Evolutionary conservation across 2,888 invertebrate species (phyloP).

Genomic region (Myopa testacea): DNA sequence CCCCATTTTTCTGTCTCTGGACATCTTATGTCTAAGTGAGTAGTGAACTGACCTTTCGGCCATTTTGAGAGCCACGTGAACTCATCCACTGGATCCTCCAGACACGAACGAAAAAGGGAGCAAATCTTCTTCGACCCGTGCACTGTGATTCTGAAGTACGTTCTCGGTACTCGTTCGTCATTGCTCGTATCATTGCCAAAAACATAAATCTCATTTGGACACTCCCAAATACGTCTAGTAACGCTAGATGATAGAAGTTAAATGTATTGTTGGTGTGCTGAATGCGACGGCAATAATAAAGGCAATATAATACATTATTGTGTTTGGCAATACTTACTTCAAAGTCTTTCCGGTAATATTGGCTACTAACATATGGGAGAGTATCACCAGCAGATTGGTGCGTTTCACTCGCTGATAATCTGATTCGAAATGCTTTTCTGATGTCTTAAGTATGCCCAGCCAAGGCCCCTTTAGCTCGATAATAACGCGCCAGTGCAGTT

Average conservation of each 20-base stretch:
- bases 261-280: background rate
- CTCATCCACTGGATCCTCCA: conserved; percentile 47
- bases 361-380: conserved; percentile 54
- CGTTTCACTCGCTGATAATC: conserved; percentile 48
- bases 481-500: background rate
- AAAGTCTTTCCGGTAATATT: conserved; percentile 50
- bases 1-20: conserved; percentile 57
- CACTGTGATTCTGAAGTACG: conserved; percentile 54
- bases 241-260: background rate
- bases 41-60: conserved; percentile 52
- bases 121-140: conserved; percentile 51
- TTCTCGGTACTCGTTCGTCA: conserved; percentile 48
- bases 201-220: conserved; percentile 52
- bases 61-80: conserved; percentile 32
- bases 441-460: conserved; percentile 52
- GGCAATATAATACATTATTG: too few relatives aligned
- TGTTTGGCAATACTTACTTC: conserved; percentile 48
- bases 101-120: conserved; percentile 50
- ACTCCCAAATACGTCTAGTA: conserved; percentile 53
- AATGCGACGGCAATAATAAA: background rate
- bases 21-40: conserved; percentile 53
- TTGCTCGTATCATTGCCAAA: conserved; percentile 54
- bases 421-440: too few relatives aligned
- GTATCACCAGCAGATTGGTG: conserved; percentile 53
- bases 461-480: conserved; percentile 55